A percentile compares a stretch with the other conserved stretches of the same genome.
Evolutionary conservation across 2,888 invertebrate genomes (phyloP).

Genomic region (Parnassius apollo): DNA sequence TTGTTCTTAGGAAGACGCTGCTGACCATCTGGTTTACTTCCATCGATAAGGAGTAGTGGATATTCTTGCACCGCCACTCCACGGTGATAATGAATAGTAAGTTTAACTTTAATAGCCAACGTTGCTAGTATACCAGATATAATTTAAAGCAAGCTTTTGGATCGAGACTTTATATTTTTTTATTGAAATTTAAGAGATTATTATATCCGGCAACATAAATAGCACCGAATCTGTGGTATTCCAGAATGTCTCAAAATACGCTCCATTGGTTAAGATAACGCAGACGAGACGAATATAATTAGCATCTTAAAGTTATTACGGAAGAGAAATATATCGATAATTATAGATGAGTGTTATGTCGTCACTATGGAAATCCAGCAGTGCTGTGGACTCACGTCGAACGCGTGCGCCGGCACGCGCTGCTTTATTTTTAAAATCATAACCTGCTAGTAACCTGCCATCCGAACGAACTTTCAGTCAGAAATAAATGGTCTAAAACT

Average conservation of each 20-base stretch:
- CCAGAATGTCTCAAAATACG: constrained; percentile 15
- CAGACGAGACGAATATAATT: constrained; percentile 12
- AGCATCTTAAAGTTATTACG: constrained; percentile 23
- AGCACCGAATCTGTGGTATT: constrained; percentile 1
- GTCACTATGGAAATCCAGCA: constrained; percentile 15
- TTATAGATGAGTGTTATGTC: constrained; percentile 12
- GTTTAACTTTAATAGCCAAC: too few species aligned
- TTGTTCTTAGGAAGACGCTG: too few species aligned
- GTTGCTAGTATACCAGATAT: too few species aligned
- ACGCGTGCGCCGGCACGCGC: constrained; percentile 49
- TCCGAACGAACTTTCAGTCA: constrained; percentile 35
- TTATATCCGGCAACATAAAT: neutral
- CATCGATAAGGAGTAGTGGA: too few species aligned
- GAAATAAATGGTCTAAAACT: constrained; percentile 1
- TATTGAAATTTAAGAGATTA: too few species aligned
- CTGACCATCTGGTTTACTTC: too few species aligned
- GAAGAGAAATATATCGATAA: constrained; percentile 26
- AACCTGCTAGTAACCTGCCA: constrained; percentile 41
- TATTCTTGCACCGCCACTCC: too few species aligned
- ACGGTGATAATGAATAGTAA: too few species aligned
- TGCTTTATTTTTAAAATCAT: constrained; percentile 49
- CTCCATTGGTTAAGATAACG: constrained; percentile 21
- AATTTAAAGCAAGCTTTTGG: too few species aligned
- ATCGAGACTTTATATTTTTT: too few species aligned
- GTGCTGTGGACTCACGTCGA: constrained; percentile 30